phyloP scores from a whole-genome alignment of 2,797 vertebrate genomes.

The Malacoraja senta region DNA sequence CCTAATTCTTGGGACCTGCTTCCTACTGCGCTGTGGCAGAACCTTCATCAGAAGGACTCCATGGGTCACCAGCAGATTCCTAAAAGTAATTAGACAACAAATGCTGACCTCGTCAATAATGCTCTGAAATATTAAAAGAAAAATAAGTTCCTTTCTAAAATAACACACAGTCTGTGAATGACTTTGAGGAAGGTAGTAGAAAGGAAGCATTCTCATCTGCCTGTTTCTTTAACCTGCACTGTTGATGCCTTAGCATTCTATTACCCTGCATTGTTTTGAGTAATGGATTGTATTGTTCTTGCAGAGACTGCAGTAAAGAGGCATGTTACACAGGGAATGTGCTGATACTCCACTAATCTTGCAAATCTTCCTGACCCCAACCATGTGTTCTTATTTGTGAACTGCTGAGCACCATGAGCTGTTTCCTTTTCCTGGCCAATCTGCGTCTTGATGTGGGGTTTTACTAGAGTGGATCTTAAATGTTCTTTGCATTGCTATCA shows the following conservation, averaged over 20 bases:
- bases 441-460: not conserved
- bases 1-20: too few species aligned
- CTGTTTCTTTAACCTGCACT: not conserved
- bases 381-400: not conserved
- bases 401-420: not conserved
- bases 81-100: too few species aligned
- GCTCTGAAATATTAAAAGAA: too few species aligned
- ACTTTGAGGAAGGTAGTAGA: not conserved
- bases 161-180: not conserved
- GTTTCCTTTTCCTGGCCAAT: not conserved
- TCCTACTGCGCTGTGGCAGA: too few species aligned
- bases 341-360: conserved; percentile 24
- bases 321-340: conserved; percentile 5
- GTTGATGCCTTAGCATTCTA: not conserved
- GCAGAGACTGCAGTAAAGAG: conserved; percentile 15
- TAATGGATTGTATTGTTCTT: conserved; percentile 24
- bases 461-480: not conserved
- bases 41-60: too few species aligned
- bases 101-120: too few species aligned
- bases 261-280: not conserved
- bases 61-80: too few species aligned
- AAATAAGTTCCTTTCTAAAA: not conserved
- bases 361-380: conserved; percentile 13
- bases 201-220: not conserved
- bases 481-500: not conserved